Evolutionary conservation across 2,113 vertebrate species (phyloP).

Genomic region (Megaptera novaeangliae): DNA sequence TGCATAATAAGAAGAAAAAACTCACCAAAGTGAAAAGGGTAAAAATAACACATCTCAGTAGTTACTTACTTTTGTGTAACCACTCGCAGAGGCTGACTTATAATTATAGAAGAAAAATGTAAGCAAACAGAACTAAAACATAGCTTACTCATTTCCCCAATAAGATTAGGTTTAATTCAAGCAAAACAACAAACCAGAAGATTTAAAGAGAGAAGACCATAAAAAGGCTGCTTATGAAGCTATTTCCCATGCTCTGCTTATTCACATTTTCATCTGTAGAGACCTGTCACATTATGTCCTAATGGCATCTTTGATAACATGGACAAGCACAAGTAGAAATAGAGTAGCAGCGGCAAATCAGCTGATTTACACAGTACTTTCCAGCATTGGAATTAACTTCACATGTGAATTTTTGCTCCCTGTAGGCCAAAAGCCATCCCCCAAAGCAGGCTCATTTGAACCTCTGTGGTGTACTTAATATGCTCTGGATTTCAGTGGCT

Average conservation of each 20-base stretch:
- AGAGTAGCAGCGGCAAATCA: background rate
- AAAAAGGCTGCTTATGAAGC: background rate
- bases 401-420: background rate
- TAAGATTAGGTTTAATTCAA: background rate
- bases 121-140: background rate
- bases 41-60: background rate
- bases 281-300: background rate
- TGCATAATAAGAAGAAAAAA: background rate
- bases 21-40: background rate
- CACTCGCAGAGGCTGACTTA: background rate
- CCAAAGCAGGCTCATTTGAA: constrained; percentile 7
- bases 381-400: background rate
- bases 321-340: background rate
- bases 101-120: background rate
- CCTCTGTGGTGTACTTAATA: background rate
- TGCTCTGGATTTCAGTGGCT: constrained; percentile 16
- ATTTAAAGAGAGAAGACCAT: background rate
- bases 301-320: background rate
- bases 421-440: background rate
- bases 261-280: background rate
- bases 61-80: background rate
- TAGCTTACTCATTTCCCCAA: background rate
- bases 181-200: background rate
- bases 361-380: background rate
- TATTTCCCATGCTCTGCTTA: background rate